These are phyloP conservation scores for Coreius guichenoti DNA, from an alignment of 2,797 vertebrate species.

Conservation along the genomic window DNA sequence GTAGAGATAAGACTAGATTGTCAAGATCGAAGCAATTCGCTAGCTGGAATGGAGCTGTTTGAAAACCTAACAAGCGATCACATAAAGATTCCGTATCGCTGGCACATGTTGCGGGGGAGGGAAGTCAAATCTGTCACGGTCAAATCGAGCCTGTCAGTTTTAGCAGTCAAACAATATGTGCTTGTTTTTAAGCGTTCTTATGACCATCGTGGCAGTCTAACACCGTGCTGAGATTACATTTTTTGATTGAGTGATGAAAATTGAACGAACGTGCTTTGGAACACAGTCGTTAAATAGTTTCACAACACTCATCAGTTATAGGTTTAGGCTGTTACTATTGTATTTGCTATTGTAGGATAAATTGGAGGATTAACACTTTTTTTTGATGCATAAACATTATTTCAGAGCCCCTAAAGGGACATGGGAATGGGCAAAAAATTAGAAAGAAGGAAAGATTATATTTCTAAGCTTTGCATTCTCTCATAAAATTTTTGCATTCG, in stretches of 20 bases:
- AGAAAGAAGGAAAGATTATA: too few relatives aligned
- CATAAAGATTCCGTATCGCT: constrained; percentile 1
- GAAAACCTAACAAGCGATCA: constrained; percentile 19
- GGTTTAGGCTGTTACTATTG: neutral
- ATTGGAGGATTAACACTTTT: neutral
- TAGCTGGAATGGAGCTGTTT: constrained; percentile 29
- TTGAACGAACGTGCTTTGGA: neutral
- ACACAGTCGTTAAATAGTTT: neutral
- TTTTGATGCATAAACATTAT: neutral
- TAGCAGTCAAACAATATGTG: constrained; percentile 21
- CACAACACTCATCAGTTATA: neutral
- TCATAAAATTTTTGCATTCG: neutral
- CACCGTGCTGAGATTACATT: neutral
- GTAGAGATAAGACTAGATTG: constrained; percentile 39
- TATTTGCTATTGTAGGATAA: too few relatives aligned
- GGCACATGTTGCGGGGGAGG: constrained; percentile 13
- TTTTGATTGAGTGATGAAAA: neutral
- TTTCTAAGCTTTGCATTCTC: neutral
- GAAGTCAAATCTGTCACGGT: constrained; percentile 11
- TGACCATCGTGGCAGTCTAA: neutral
- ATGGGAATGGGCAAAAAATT: neutral
- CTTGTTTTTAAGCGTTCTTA: neutral
- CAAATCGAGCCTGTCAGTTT: constrained; percentile 6
- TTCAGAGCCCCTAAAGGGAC: neutral
- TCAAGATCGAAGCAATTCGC: constrained; percentile 44